phyloP scores from a whole-genome alignment of 1,140 invertebrate genomes.

The Aporrectodea caliginosa region DNA sequence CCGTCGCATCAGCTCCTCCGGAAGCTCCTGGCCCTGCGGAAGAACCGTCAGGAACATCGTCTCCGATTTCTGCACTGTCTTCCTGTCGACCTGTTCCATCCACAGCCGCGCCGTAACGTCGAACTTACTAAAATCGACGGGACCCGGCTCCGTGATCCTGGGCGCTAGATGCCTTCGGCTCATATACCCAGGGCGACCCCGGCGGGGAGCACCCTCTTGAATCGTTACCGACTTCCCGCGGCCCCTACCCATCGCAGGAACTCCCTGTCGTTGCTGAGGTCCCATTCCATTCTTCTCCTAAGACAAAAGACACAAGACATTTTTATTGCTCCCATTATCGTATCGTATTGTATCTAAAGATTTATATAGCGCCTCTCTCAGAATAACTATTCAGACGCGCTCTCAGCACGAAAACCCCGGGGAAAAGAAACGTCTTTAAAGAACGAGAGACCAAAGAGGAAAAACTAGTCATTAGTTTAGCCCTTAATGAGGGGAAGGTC shows the following conservation, averaged over 20 bases:
- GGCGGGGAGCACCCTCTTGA: neutral
- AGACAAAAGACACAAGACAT: no score
- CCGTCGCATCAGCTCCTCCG: neutral
- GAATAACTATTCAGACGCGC: no score
- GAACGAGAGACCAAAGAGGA: no score
- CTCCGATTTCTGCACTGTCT: slow-evolving; percentile 30
- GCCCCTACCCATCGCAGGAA: neutral
- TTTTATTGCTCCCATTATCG: no score
- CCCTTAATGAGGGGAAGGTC: no score
- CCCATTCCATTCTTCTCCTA: no score
- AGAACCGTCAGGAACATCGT: slow-evolving; percentile 31
- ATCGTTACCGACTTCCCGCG: slow-evolving; percentile 20
- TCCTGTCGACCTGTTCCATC: slow-evolving; percentile 34
- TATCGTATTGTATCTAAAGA: no score
- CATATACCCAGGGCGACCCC: neutral
- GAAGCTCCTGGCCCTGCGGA: slow-evolving; percentile 17
- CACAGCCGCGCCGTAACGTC: slow-evolving; percentile 26
- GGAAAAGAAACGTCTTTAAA: no score
- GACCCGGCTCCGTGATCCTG: slow-evolving; percentile 20
- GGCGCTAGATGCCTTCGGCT: slow-evolving; percentile 6
- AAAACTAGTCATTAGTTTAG: no score
- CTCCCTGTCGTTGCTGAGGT: no score
- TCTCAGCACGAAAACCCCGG: no score
- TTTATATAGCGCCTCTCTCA: no score
- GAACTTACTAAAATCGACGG: slow-evolving; percentile 29